Evolutionary conservation across 2,888 invertebrate genomes (phyloP).

Genomic region (Pinctada fucata): DNA sequence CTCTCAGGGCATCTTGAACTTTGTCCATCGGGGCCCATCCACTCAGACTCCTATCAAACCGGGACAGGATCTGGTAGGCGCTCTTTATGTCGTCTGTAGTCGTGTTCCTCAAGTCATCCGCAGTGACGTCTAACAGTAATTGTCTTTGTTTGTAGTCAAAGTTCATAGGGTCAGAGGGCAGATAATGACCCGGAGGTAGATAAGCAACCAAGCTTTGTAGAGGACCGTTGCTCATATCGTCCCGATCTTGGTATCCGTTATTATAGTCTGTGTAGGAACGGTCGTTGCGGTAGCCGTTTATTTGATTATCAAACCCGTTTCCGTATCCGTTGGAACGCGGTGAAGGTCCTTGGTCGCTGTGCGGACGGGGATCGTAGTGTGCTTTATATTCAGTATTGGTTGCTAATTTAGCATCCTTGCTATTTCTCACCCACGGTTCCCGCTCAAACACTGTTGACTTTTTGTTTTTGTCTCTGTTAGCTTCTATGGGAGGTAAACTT

Average conservation of each 20-base stretch:
- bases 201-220: constrained; percentile 7
- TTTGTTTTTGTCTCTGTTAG: constrained; percentile 36
- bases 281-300: constrained; percentile 10
- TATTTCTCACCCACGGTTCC: constrained; percentile 27
- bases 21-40: constrained; percentile 21
- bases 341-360: constrained; percentile 7
- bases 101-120: constrained; percentile 19
- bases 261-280: constrained; percentile 6
- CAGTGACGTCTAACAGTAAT: constrained; percentile 10
- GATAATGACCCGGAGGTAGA: constrained; percentile 23
- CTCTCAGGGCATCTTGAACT: constrained; percentile 10
- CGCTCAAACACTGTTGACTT: constrained; percentile 37
- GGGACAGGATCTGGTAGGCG: constrained; percentile 27
- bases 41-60: constrained; percentile 24
- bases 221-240: constrained; percentile 9
- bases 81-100: constrained; percentile 24
- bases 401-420: constrained; percentile 15
- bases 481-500: constrained; percentile 34
- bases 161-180: constrained; percentile 27
- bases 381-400: constrained; percentile 29
- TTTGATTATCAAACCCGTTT: constrained; percentile 5
- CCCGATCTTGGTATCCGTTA: constrained; percentile 19
- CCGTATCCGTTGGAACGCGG: not conserved
- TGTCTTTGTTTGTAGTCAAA: constrained; percentile 13
- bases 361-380: constrained; percentile 17